Evolutionary conservation across 2,888 invertebrate genomes (phyloP).

Genomic region (Isoperla grammatica): DNA sequence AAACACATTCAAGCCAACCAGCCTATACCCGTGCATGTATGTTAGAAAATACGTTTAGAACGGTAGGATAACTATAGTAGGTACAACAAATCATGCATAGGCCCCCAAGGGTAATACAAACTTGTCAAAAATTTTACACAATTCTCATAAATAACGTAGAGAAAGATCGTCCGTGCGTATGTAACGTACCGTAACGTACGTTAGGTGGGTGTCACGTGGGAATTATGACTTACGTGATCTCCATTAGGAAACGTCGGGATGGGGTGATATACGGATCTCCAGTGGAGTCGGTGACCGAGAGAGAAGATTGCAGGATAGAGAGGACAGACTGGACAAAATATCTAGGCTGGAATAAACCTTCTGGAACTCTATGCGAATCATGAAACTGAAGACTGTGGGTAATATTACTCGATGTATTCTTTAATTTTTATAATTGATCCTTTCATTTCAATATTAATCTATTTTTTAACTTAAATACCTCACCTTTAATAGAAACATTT

Average conservation of each 20-base stretch:
- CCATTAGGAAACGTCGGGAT: slow-evolving; percentile 1
- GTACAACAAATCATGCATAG: slow-evolving; percentile 8
- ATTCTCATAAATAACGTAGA: background rate
- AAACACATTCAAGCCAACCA: background rate
- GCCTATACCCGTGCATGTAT: background rate
- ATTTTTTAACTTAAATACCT: too few species aligned
- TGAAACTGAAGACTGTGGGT: too few species aligned
- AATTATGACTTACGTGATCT: slow-evolving; percentile 1
- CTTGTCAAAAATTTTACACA: slow-evolving; percentile 2
- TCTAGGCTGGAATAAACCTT: too few species aligned
- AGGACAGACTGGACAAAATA: too few species aligned
- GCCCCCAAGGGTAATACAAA: slow-evolving; percentile 2
- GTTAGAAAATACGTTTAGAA: too few species aligned
- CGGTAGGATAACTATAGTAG: background rate
- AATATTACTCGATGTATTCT: too few species aligned
- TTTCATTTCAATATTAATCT: too few species aligned
- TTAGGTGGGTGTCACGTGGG: background rate
- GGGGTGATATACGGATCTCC: background rate
- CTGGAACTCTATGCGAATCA: too few species aligned
- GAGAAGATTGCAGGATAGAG: too few species aligned
- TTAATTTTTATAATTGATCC: too few species aligned
- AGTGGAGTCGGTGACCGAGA: background rate
- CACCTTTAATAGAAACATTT: too few species aligned
- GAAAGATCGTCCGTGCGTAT: background rate
- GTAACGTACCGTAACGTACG: background rate